Evolutionary conservation across 2,797 vertebrate species (phyloP), one percentile per base, ranked within the genome.

Genomic region (Tympanoctomys barrerae): DNA sequence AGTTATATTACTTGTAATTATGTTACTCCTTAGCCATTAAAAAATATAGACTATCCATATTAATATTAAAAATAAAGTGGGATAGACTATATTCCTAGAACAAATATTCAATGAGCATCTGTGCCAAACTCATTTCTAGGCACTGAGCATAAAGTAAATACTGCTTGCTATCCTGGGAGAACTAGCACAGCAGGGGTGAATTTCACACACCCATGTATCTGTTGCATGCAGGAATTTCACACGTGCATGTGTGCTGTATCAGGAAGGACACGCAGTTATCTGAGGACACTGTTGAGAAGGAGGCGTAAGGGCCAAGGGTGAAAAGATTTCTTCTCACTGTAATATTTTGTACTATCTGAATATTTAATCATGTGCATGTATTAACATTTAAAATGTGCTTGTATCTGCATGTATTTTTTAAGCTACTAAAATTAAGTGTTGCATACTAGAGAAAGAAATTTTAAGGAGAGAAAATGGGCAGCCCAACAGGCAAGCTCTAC

Each of bases 291-390:
- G 14, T 66, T 89, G 79, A 42, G 54, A 93, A 71, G 18, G 73
- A 73, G 14, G 22, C 42, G n/a, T 86, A 4, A 52, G n/a, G 61
- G 19, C 79, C 46, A 82, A 79, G 18, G 11, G 4, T 73, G 13
- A 82, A n/a, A 54, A 77, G 24, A 83, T 95, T 91, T 94, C 42
- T 85, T 93, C 68, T 91, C 18, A 85, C 19, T 54, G 75, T 83
- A 57, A 75, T 46, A 75, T 46, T 79, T 66, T 90, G 3, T 93
- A 70, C 66, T 75, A 26, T 42, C 83, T 89, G 62, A 84, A 28
- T 70, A 46, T 87, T 88, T 80, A 52, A 68, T 54, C 7, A 2
- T 78, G 24, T 66, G 7, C 49, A 42, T 87, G 24, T 70, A 84
- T 90, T 95, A 95, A 84, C 64, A 18, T 36, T 57, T 57, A 14